phyloP scores from a whole-genome alignment of 2,888 invertebrate genomes.

The Monoplex corrugatus region DNA sequence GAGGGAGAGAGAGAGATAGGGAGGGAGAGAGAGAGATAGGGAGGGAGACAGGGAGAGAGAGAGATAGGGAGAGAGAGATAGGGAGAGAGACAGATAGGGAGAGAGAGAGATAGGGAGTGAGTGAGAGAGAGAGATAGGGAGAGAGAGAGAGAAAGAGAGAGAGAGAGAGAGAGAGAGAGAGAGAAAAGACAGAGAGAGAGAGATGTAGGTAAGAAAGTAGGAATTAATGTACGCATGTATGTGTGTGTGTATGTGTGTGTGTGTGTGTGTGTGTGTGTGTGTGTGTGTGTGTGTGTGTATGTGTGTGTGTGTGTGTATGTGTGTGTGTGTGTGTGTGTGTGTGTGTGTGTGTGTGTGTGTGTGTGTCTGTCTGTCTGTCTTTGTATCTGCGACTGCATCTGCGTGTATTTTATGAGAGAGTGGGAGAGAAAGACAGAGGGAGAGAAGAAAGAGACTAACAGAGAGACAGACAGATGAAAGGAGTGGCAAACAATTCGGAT shows the following conservation, averaged over 20 bases:
- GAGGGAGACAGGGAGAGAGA: neutral
- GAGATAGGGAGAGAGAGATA: neutral
- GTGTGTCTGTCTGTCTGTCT: neutral
- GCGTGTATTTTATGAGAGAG: neutral
- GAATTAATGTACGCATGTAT: no score
- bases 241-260: no score
- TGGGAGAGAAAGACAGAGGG: neutral
- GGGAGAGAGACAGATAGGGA: neutral
- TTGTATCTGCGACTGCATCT: neutral
- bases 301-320: neutral
- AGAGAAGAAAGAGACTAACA: neutral
- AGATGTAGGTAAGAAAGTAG: no score
- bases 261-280: no score
- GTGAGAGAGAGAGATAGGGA: no score
- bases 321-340: no score
- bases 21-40: no score
- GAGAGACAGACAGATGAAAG: neutral
- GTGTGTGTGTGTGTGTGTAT: no score
- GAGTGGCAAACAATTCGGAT: no score
- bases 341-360: neutral
- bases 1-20: neutral
- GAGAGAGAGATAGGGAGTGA: no score
- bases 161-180: neutral
- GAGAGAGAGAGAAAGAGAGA: neutral
- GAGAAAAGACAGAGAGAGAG: neutral